phyloP scores from a whole-genome alignment of 2,888 invertebrate species.

The Disparrhopalites patrizii region DNA sequence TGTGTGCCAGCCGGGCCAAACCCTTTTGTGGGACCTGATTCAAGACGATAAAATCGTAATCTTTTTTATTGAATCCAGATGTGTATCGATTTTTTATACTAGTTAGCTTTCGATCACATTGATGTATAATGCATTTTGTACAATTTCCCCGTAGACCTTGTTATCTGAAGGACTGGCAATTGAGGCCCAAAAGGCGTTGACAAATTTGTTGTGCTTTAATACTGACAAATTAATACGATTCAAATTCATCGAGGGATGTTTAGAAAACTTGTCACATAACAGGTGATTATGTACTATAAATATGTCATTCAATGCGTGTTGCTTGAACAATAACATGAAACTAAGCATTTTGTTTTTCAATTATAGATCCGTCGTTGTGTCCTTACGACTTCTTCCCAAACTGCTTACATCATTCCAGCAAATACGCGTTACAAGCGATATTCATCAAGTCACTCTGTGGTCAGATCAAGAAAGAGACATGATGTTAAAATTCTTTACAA shows the following conservation, averaged over 20 bases:
- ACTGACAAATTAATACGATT: conserved; percentile 84
- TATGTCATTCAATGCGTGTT: neutral
- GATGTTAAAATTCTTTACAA: conserved; percentile 88
- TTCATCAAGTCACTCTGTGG: conserved; percentile 69
- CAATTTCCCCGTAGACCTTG: conserved; percentile 60
- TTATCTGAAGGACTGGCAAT: conserved; percentile 83
- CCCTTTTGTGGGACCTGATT: conserved; percentile 87
- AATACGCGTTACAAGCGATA: conserved; percentile 60
- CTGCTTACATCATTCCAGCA: conserved; percentile 87
- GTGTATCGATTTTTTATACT: no score
- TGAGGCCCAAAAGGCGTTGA: conserved; percentile 91
- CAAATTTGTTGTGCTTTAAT: conserved; percentile 82
- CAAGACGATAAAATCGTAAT: conserved; percentile 85
- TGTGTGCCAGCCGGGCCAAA: conserved; percentile 87
- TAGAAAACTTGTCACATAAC: conserved; percentile 82
- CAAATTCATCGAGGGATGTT: conserved; percentile 91
- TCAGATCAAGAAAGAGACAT: conserved; percentile 87
- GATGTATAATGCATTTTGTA: neutral
- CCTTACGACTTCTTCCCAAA: conserved; percentile 81
- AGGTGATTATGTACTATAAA: conserved; percentile 54
- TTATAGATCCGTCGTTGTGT: conserved; percentile 82
- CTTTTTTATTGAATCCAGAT: no score
- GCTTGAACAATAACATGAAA: neutral
- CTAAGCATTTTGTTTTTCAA: conserved; percentile 9
- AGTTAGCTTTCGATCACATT: no score